phyloP scores from a whole-genome alignment of 2,797 vertebrate species.

The Mormyrops attenuatus region DNA sequence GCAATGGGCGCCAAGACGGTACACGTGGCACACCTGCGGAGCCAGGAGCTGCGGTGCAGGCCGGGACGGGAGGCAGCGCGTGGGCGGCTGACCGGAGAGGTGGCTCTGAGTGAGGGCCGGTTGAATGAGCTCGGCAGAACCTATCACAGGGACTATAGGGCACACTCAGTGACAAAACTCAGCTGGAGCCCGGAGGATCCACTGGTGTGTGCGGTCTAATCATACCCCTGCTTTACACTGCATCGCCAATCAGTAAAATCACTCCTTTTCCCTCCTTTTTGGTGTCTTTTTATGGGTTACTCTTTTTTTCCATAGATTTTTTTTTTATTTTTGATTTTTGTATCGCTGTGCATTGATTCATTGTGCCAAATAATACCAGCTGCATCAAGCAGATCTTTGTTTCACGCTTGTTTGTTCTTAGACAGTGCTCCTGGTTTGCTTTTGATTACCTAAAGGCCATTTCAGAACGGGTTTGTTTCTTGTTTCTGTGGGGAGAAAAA shows the following conservation, averaged over 20 bases:
- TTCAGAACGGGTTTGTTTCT: slow-evolving; percentile 63
- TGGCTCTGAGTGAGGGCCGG: slow-evolving; percentile 58
- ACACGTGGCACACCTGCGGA: slow-evolving; percentile 59
- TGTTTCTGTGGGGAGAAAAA: slow-evolving; percentile 54
- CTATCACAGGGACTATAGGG: slow-evolving; percentile 73
- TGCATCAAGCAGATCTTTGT: slow-evolving; percentile 48
- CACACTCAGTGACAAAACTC: slow-evolving; percentile 68
- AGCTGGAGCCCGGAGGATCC: slow-evolving; percentile 71
- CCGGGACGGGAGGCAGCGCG: slow-evolving; percentile 49
- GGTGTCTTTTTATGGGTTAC: slow-evolving; percentile 52
- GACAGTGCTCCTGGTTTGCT: slow-evolving; percentile 50
- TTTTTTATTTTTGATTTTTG: slow-evolving; percentile 25
- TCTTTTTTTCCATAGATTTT: slow-evolving; percentile 36
- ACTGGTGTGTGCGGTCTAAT: slow-evolving; percentile 81
- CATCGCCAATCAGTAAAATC: slow-evolving; percentile 74
- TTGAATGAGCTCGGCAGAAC: slow-evolving; percentile 73
- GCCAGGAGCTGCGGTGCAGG: slow-evolving; percentile 51
- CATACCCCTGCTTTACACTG: slow-evolving; percentile 73
- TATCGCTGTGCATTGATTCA: slow-evolving; percentile 22
- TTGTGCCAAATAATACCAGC: slow-evolving; percentile 31
- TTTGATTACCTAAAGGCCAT: slow-evolving; percentile 75
- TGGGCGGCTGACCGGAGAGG: slow-evolving; percentile 58
- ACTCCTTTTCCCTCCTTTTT: slow-evolving; percentile 51
- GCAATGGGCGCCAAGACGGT: slow-evolving; percentile 45
- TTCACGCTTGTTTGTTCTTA: slow-evolving; percentile 48